Evolutionary conservation across 2,888 invertebrate genomes (phyloP).

Genomic region (Periphyllus acericola): DNA sequence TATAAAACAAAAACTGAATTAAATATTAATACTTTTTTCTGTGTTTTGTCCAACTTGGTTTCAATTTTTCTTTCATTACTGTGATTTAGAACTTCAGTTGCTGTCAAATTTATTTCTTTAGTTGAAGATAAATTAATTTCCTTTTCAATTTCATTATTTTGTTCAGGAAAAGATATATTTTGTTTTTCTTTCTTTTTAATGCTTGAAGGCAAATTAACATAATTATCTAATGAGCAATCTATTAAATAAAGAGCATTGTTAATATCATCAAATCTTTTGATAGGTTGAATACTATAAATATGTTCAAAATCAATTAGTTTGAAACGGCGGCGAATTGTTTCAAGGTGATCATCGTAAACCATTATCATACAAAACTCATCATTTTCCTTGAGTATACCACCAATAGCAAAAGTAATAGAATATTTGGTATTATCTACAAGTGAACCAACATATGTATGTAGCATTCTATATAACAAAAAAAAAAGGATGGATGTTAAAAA

Average conservation of each 20-base stretch:
- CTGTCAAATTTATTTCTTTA: background rate
- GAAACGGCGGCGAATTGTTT: slow-evolving; percentile 44
- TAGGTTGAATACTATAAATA: slow-evolving; percentile 55
- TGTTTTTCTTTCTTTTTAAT: slow-evolving; percentile 43
- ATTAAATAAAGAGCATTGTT: slow-evolving; percentile 40
- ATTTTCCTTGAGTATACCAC: slow-evolving; percentile 43
- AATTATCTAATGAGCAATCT: background rate
- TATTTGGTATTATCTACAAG: slow-evolving; percentile 27
- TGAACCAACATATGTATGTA: slow-evolving; percentile 30
- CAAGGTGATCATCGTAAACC: slow-evolving; percentile 39
- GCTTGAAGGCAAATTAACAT: slow-evolving; percentile 27
- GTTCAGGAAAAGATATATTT: background rate
- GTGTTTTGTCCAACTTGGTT: background rate
- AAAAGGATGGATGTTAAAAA: background rate
- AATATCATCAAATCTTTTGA: slow-evolving; percentile 41
- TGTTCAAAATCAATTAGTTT: slow-evolving; percentile 55
- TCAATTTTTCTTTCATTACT: background rate
- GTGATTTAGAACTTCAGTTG: slow-evolving; percentile 14
- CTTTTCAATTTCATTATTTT: background rate
- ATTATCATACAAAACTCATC: slow-evolving; percentile 47
- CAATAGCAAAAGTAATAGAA: slow-evolving; percentile 40
- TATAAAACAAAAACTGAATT: background rate
- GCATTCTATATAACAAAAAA: slow-evolving; percentile 19
- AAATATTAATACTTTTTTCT: slow-evolving; percentile 35
- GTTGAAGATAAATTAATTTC: slow-evolving; percentile 11